These are phyloP conservation scores for Hapalemur alaotrensis DNA, from an alignment of 2,797 vertebrate species.

Conservation along the genomic window DNA sequence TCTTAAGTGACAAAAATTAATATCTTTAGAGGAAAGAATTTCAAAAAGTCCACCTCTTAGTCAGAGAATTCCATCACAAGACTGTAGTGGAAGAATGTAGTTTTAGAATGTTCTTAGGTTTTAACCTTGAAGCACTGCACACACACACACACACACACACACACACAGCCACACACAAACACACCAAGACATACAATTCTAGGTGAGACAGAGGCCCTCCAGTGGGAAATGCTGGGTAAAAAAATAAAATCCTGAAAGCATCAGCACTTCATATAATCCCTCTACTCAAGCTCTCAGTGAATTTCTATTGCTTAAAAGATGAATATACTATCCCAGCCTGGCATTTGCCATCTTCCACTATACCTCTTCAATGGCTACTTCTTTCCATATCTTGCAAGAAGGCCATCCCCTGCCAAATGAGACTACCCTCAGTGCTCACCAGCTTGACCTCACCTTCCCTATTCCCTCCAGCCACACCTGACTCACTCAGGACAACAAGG, in stretches of 20 bases:
- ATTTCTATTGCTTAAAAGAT: background rate
- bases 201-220: background rate
- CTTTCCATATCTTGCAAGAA: background rate
- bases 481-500: background rate
- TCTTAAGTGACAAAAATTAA: background rate
- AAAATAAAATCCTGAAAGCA: background rate
- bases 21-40: background rate
- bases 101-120: background rate
- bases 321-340: background rate
- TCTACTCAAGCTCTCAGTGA: background rate
- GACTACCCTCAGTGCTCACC: background rate
- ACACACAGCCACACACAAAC: background rate
- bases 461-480: rapidly evolving
- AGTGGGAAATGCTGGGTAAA: background rate
- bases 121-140: background rate
- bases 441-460: no score
- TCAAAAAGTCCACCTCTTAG: background rate
- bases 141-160: background rate
- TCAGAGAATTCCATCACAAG: background rate
- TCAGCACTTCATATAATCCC: background rate
- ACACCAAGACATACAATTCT: background rate
- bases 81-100: background rate
- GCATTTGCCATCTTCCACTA: background rate
- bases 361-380: background rate
- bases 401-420: background rate